A percentile compares a stretch with the other conserved stretches of the same genome.
Conservation (phyloP, 2,888 invertebrate genomes). For the Miltochrista miniata region DNA sequence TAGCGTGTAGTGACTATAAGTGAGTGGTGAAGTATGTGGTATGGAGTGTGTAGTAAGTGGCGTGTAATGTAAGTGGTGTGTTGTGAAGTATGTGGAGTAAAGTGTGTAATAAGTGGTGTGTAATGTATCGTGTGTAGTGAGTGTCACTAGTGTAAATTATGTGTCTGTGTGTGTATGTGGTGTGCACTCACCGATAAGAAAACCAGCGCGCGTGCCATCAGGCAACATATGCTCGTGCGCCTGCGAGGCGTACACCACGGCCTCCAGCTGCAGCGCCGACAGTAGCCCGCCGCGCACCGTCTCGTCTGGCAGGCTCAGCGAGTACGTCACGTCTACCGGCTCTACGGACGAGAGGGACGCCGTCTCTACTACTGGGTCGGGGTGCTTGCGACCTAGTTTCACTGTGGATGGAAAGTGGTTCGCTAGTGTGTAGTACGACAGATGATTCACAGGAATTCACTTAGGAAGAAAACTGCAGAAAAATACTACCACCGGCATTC, state of each 20-base stretch:
- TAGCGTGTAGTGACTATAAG: no score
- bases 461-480: no score
- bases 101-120: neutral
- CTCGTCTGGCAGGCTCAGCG: constrained; percentile 91
- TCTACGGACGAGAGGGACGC: constrained; percentile 98
- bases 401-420: no score
- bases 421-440: no score
- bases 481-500: no score
- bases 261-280: constrained; percentile 98
- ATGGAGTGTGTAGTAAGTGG: no score
- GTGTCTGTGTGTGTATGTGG: no score
- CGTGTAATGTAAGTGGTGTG: no score
- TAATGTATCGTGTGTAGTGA: no score
- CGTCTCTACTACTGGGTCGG: constrained; percentile 99
- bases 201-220: constrained; percentile 96
- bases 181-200: constrained; percentile 92
- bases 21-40: no score
- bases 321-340: constrained; percentile 96
- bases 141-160: no score
- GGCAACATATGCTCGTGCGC: constrained; percentile 96
- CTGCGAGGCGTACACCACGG: constrained; percentile 98
- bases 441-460: no score
- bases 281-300: constrained; percentile 93
- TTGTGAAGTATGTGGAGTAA: neutral
- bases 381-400: constrained; percentile 97